Percentiles rank a stretch among this genome's conserved stretches.
Evolutionary conservation across 1,140 invertebrate species (phyloP).

Genomic region (Carposina sasakii): DNA sequence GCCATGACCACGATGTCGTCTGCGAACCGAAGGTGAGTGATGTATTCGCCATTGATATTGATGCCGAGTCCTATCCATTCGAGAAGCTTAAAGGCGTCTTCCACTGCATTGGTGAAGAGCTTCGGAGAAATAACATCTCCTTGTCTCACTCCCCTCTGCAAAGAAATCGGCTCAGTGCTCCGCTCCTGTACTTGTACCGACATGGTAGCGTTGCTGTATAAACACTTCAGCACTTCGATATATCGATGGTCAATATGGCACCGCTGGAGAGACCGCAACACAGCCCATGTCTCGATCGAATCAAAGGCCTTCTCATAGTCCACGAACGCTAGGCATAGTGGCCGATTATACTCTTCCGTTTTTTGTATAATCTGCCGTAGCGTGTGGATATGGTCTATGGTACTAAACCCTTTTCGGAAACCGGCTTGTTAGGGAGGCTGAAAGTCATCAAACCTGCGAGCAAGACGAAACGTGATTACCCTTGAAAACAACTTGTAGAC

Average conservation of each 20-base stretch:
- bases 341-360: conserved; percentile 23
- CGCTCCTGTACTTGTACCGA: conserved; percentile 16
- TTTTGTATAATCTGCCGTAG: conserved; percentile 23
- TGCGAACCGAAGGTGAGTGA: conserved; percentile 39
- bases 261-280: conserved; percentile 17
- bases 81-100: conserved; percentile 32
- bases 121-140: conserved; percentile 32
- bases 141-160: conserved; percentile 30
- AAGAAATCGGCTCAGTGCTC: conserved; percentile 21
- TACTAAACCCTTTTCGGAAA: conserved; percentile 17
- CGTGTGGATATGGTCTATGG: conserved; percentile 21
- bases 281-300: conserved; percentile 17
- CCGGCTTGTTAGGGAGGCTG: conserved; percentile 22
- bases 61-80: conserved; percentile 32
- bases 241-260: conserved; percentile 20
- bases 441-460: conserved; percentile 14
- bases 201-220: conserved; percentile 21
- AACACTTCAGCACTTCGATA: conserved; percentile 17
- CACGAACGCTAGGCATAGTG: conserved; percentile 19
- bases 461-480: conserved; percentile 16
- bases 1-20: conserved; percentile 33
- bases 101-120: conserved; percentile 32
- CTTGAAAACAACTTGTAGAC: conserved; percentile 27
- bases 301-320: conserved; percentile 30
- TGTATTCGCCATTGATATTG: conserved; percentile 29